phyloP scores from a whole-genome alignment of 1,140 invertebrate species.

The Mesaphorura yosii region DNA sequence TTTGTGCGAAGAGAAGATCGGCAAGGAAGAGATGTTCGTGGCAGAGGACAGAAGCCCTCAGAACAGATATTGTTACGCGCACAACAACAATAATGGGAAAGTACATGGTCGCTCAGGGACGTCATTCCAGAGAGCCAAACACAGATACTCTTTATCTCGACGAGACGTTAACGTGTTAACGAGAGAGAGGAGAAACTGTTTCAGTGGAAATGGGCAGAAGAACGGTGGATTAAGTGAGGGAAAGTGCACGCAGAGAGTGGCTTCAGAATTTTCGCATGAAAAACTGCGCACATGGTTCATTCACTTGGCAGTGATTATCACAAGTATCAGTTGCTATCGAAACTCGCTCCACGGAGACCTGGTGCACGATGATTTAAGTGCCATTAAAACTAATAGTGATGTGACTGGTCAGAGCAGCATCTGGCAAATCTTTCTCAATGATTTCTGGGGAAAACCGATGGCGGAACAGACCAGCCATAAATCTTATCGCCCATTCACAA shows the following conservation, averaged over 20 bases:
- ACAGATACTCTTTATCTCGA: constrained; percentile 5
- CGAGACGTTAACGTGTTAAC: constrained; percentile 13
- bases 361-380: constrained; percentile 82
- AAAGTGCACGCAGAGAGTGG: constrained; percentile 3
- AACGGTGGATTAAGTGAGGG: no score
- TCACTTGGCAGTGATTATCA: constrained; percentile 50
- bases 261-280: no score
- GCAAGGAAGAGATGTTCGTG: no score
- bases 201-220: no score
- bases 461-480: constrained; percentile 67
- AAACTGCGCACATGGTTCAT: constrained; percentile 25
- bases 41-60: no score
- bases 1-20: no score
- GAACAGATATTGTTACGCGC: no score
- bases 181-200: no score
- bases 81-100: constrained; percentile 10
- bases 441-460: constrained; percentile 85
- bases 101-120: constrained; percentile 17
- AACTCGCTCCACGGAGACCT: constrained; percentile 73
- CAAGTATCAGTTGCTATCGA: constrained; percentile 57
- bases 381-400: constrained; percentile 70
- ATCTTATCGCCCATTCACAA: constrained; percentile 69
- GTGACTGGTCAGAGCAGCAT: constrained; percentile 56
- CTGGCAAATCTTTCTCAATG: constrained; percentile 58
- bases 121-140: constrained; percentile 15